Evolutionary conservation across 2,888 invertebrate species (phyloP).

Genomic region (Lomographa bimaculata): DNA sequence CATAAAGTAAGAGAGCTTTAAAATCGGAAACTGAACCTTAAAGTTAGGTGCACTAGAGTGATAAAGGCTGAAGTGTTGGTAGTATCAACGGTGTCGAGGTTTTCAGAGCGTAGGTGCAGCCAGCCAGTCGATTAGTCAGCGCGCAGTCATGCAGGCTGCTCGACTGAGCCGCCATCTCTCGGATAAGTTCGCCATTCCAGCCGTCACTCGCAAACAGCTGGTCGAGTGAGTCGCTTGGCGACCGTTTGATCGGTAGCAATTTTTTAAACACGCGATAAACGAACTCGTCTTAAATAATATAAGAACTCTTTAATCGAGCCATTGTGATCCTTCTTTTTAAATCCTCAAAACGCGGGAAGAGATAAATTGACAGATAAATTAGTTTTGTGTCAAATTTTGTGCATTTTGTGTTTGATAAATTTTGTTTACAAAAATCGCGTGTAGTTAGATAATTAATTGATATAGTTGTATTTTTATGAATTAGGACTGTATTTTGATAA

Average conservation of each 20-base stretch:
- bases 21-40: constrained; percentile 10
- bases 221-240: constrained; percentile 58
- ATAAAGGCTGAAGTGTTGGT: constrained; percentile 4
- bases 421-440: constrained; percentile 57
- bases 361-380: constrained; percentile 26
- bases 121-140: constrained; percentile 58
- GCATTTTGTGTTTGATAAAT: constrained; percentile 45
- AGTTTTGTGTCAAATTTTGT: constrained; percentile 67
- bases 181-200: constrained; percentile 54
- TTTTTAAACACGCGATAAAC: constrained; percentile 18
- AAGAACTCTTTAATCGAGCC: constrained; percentile 3
- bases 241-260: constrained; percentile 70
- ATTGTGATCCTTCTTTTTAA: constrained; percentile 38
- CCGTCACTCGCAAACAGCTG: constrained; percentile 50
- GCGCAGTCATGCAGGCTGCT: constrained; percentile 66
- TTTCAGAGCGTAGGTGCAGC: constrained; percentile 63
- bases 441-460: constrained; percentile 31
- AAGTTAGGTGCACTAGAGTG: no score
- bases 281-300: neutral
- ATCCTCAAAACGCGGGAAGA: constrained; percentile 40
- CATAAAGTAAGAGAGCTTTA: no score
- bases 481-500: constrained; percentile 17
- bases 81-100: constrained; percentile 37
- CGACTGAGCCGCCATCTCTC: constrained; percentile 41
- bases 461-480: no score